Conservation (phyloP, 1,140 invertebrate species). For the Gonioctena quinquepunctata region DNA sequence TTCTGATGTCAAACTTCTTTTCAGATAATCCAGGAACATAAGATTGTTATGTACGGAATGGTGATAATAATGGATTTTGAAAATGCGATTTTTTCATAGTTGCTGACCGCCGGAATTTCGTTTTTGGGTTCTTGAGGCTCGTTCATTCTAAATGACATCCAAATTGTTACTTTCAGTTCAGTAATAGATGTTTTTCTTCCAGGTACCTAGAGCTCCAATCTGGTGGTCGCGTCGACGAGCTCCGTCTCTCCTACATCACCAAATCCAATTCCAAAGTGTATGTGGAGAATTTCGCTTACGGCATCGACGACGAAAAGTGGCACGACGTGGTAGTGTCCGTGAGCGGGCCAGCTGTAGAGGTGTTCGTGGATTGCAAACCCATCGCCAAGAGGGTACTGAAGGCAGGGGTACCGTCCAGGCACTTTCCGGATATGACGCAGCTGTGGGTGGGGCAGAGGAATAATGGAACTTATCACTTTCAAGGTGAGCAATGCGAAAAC, state of each 20-base stretch:
- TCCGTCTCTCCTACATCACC: conserved; percentile 75
- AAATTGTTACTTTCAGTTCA: no score
- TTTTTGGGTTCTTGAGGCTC: no score
- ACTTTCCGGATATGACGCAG: conserved; percentile 71
- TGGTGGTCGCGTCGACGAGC: conserved; percentile 83
- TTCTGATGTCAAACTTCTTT: no score
- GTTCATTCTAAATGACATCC: no score
- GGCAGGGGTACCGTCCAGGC: conserved; percentile 69
- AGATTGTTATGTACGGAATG: no score
- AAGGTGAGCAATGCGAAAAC: conserved; percentile 68
- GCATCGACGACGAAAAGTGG: conserved; percentile 83
- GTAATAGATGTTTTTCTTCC: not conserved
- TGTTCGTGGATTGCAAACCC: conserved; percentile 84
- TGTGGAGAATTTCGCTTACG: conserved; percentile 84
- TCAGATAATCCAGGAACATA: no score
- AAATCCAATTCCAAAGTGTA: conserved; percentile 64
- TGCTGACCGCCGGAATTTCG: no score
- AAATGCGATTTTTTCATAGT: no score
- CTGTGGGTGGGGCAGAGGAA: conserved; percentile 88
- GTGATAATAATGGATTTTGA: no score
- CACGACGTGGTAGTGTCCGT: conserved; percentile 82
- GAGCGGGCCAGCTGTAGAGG: conserved; percentile 78
- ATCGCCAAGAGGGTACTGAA: conserved; percentile 75
- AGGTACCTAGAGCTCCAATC: conserved; percentile 88
- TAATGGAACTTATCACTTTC: conserved; percentile 78